Evolutionary conservation across 2,888 invertebrate genomes (phyloP), one percentile per base, ranked within the genome.

Genomic region (Notodonta ziczac): DNA sequence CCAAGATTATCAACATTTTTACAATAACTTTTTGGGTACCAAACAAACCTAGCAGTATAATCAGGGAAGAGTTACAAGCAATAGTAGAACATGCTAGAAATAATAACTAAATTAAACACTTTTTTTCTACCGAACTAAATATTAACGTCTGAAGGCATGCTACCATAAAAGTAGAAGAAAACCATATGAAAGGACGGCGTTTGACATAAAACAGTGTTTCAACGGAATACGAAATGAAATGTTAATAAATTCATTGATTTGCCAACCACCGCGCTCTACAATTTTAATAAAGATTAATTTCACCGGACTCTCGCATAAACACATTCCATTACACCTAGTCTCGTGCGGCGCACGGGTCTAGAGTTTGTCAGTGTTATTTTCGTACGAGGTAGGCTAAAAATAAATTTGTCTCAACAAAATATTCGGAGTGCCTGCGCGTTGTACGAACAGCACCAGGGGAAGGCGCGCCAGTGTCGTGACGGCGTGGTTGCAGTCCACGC

Each of bases 301-400:
- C 46, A 16, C 60, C 66, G 62, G 46, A 56, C 61, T 68, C 64
- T 66, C 62, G 50, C 67, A 61, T 65, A 64, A 69, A 63, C 65
- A 55, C 62, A 66, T 67, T 65, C 70, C 67, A 76, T 76, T 75
- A 69, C 70, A 73, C 65, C 70, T 72, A 76, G 83, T 83, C 81
- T 80, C 82, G 81, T 83, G 78, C 79, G 78, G 69, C 80, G 77
- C 82, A 81, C 83, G 80, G 80, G 82, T 83, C 74, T 80, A 83
- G 83, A 82, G 76, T 85, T 86, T 86, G 89, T 89, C 81, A 84
- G 81, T 82, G 80, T 84, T 91, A 90, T 90, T 91, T 91, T 87
- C 80, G 77, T 86, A 80, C 67, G 74, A 70, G 78, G 78, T 75
- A 74, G 76, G 83, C 91, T 91, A 91, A 85, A 89, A 89, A 91